phyloP scores from a whole-genome alignment of 2,888 invertebrate genomes.

The Alloplasta piceator region DNA sequence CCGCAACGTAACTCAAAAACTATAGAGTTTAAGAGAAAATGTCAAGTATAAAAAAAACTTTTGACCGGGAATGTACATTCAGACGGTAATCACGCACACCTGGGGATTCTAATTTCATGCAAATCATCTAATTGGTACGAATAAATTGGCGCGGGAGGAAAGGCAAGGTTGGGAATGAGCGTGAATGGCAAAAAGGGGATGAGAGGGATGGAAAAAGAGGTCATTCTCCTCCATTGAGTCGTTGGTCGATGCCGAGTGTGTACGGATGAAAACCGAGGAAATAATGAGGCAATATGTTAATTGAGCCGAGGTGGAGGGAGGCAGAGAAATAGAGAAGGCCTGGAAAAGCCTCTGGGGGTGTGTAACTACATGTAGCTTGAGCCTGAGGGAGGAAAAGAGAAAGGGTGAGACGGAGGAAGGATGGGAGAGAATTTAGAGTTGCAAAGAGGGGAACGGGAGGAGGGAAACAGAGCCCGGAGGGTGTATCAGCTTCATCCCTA shows the following conservation, averaged over 20 bases:
- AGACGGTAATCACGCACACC: slow-evolving; percentile 50
- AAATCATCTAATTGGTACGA: slow-evolving; percentile 60
- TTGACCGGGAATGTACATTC: no score
- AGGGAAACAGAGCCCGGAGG: background rate
- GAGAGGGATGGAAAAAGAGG: background rate
- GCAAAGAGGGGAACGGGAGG: background rate
- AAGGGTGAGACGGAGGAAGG: background rate
- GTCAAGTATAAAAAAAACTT: no score
- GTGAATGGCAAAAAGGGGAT: slow-evolving; percentile 5
- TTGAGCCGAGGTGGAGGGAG: slow-evolving; percentile 55
- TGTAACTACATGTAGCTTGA: slow-evolving; percentile 18
- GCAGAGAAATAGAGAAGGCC: background rate
- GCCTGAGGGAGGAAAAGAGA: slow-evolving; percentile 25
- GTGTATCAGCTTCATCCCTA: background rate
- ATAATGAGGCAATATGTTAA: slow-evolving; percentile 73
- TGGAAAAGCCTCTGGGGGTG: background rate
- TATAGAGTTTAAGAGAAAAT: no score
- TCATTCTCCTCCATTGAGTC: slow-evolving; percentile 26
- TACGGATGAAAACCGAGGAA: slow-evolving; percentile 55
- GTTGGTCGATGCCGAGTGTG: slow-evolving; percentile 34
- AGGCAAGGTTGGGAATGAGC: slow-evolving; percentile 11
- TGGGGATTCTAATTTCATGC: slow-evolving; percentile 53
- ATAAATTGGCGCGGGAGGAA: slow-evolving; percentile 45
- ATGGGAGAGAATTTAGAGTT: slow-evolving; percentile 16
- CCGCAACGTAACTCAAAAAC: no score